Percentiles rank a stretch among this genome's conserved stretches.
These are phyloP conservation scores for Drosophila setosimentum DNA, from an alignment of 2,888 invertebrate genomes.

Conservation along the genomic window DNA sequence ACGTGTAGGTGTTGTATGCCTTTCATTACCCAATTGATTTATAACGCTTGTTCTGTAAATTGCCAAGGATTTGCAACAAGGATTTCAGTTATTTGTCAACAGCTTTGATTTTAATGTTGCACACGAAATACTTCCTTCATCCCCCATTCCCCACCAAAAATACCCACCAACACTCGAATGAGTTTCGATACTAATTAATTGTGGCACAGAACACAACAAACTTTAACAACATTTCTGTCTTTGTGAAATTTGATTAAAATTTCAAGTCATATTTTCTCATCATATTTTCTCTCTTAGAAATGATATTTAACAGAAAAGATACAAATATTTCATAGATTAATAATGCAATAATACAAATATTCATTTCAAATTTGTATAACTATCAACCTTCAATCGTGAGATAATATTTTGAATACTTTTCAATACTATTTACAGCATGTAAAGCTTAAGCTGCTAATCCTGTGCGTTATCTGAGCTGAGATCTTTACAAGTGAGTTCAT, in stretches of 20 bases:
- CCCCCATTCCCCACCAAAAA: neutral
- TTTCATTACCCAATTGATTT: constrained; percentile 78
- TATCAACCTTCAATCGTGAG: neutral
- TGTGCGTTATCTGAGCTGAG: neutral
- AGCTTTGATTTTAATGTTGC: constrained; percentile 74
- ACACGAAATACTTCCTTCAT: constrained; percentile 5
- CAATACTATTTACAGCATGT: neutral
- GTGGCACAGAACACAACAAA: neutral
- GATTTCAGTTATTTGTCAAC: constrained; percentile 79
- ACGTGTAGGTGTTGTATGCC: constrained; percentile 49
- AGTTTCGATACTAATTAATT: constrained; percentile 2
- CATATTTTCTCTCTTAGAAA: no score
- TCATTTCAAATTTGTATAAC: neutral
- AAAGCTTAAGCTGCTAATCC: neutral
- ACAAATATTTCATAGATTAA: neutral
- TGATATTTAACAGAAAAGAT: no score
- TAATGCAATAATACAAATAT: neutral
- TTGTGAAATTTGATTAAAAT: neutral
- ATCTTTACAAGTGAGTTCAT: constrained; percentile 19
- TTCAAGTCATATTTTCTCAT: no score
- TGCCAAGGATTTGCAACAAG: constrained; percentile 70
- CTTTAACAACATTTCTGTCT: neutral
- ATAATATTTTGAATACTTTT: neutral
- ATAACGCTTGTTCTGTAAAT: constrained; percentile 75
- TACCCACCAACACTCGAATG: neutral